Base-by-base conservation (phyloP, 37 sponge, comb jelly and placozoan species). In the Agelas oroides region DNA sequence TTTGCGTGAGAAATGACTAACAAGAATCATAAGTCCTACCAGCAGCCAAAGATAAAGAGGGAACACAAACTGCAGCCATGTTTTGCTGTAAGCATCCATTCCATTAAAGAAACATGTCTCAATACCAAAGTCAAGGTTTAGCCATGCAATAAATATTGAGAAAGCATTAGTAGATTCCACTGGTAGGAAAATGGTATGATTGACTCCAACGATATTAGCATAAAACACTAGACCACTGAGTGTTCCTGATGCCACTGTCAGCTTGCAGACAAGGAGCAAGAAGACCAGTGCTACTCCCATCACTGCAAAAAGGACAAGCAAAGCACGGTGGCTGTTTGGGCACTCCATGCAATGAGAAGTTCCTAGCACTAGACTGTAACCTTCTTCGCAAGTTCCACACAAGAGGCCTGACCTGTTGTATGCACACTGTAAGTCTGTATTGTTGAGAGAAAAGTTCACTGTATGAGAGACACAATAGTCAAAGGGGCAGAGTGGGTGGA, bases 161-260 rank as follows among this genome's bases (percentile, higher is more conserved):
- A 46, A 61, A 25, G 25, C 5, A 12, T 25, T 3, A 14, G 62
- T 23, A 27, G 2, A 5, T 23, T 61, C 25, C 25, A 61, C 23
- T 56, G 58, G 76, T 20, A 85, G 70, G 41, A 68, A 76, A 0
- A 53, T 55, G 5, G 65, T 35, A 6, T 31, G 58, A 67, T 66
- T 85, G 27, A 54, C 57, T 65, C 52, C 54, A 12, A 85, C 35
- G 55, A 82, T 82, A 60, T 82, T 82, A 5, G 72, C 83, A 56
- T 71, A 82, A 3, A 82, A 71, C 12, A 85, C 21, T 11, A 85
- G 38, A 13, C 85, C 85, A 66, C 76, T 76, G 5, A 85, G 35
- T 15, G 57, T 65, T 16, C 79, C 79, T 39, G 23, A 15, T 2
- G 67, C 25, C 25, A 79, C 68, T 41, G 79, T 79, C 28, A 54